Percentiles rank a stretch among this genome's conserved stretches.
Conservation (phyloP, 2,113 vertebrate genomes). For the Shinisaurus crocodilurus region DNA sequence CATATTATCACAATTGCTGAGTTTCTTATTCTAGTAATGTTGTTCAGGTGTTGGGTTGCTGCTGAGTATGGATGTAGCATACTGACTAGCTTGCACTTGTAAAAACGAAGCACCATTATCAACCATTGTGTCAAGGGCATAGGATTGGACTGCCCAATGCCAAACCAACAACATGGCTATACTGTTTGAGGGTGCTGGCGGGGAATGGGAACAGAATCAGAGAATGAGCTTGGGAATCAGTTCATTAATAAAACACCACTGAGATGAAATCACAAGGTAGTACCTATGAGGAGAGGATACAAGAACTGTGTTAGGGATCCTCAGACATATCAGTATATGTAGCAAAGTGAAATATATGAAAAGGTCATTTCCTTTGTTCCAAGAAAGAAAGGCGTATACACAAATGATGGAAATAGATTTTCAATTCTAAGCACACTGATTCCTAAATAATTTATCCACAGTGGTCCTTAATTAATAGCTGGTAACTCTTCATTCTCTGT, state of each 20-base stretch:
- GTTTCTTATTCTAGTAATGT: neutral
- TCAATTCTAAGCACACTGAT: slow-evolving; percentile 59
- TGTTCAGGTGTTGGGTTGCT: neutral
- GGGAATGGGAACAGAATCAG: neutral
- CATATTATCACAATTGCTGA: neutral
- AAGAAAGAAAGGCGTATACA: neutral
- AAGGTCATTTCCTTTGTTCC: slow-evolving; percentile 47
- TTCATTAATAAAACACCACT: neutral
- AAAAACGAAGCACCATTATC: neutral
- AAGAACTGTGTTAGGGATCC: neutral
- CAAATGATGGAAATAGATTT: slow-evolving; percentile 43
- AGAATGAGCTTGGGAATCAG: neutral
- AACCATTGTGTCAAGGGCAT: neutral
- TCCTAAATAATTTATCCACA: slow-evolving; percentile 56
- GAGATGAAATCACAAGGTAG: neutral
- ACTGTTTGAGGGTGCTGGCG: neutral
- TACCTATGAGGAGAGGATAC: neutral
- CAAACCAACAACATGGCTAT: neutral
- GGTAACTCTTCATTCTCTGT: slow-evolving; percentile 48
- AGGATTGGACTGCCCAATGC: neutral
- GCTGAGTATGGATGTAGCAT: too few species aligned
- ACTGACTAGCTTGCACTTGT: neutral
- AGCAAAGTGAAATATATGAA: neutral
- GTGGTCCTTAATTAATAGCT: slow-evolving; percentile 59
- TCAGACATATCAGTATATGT: neutral